Evolutionary conservation across 2,797 vertebrate species (phyloP), one percentile per base, ranked within the genome.

Genomic region (Peromyscus aztecus): DNA sequence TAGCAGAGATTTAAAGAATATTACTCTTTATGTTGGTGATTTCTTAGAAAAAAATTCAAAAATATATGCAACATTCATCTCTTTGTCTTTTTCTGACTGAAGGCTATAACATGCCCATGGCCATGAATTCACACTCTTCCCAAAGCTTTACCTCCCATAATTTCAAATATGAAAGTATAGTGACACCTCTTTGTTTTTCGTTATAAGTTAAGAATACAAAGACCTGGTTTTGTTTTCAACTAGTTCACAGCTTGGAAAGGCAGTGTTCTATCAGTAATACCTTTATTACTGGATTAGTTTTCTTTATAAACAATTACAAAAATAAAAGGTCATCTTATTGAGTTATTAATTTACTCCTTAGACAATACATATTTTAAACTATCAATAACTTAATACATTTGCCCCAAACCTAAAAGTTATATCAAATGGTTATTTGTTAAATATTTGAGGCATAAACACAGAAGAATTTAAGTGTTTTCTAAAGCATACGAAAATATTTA

Each of bases 161-260:
- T 90, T 94, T 95, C 65, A 94, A 89, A 52, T 71, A 95, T 90
- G 49, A 90, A 92, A 89, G 34, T 77, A 83, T 93, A 95, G 13
- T 76, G 84, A 85, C 57, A 14, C 52, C 52, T 10, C 52, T 65
- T 93, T 90, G 87, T 27, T 84, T 94, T 95, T 69, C 63, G 91
- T 92, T 89, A 94, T 49, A 93, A 96, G 67, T 24, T 91, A 94
- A 75, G 24, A 85, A 84, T 61, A 82, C 97, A 94, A 84, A 89
- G 8, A 71, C 90, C 11, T 94, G 40, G 2, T 10, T 88, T 83
- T 89, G 13, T 89, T 73, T 69, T 76, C 37, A 89, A 67, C 7
- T 82, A 78, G 65, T 91, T 95, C 31, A 95, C 6, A 83, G 23
- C 23, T 78, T 95, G 61, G 55, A 27, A 61, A 95, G 83, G 76